phyloP scores from a whole-genome alignment of 2,888 invertebrate genomes.

The Drosophila neoperkinsi region DNA sequence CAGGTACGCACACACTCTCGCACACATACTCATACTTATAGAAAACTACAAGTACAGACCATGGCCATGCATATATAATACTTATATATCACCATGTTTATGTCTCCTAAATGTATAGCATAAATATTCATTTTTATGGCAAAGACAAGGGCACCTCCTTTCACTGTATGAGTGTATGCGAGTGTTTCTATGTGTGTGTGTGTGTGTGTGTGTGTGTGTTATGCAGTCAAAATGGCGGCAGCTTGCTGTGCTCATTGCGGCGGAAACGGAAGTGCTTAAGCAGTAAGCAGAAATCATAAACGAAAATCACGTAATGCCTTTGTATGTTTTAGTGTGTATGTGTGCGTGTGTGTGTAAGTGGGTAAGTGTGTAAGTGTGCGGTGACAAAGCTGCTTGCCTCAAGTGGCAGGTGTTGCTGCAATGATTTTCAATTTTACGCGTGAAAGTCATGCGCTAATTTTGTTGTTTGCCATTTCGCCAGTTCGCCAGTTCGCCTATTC shows the following conservation, averaged over 20 bases:
- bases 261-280: constrained; percentile 75
- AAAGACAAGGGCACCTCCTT: constrained; percentile 58
- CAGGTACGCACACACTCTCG: constrained; percentile 4
- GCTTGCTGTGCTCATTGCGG: constrained; percentile 60
- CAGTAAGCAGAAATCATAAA: constrained; percentile 80
- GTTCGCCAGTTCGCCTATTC: constrained; percentile 61
- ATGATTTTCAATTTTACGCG: constrained; percentile 80
- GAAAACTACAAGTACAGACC: constrained; percentile 29
- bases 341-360: constrained; percentile 9
- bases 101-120: constrained; percentile 67
- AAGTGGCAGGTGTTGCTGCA: constrained; percentile 80
- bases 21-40: constrained; percentile 17
- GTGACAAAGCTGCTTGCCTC: constrained; percentile 32
- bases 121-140: constrained; percentile 80
- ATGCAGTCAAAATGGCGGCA: constrained; percentile 63
- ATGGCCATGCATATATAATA: constrained; percentile 61
- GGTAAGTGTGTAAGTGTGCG: background rate
- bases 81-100: constrained; percentile 69
- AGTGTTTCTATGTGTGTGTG: background rate
- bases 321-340: constrained; percentile 22
- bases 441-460: constrained; percentile 80
- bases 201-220: constrained; percentile 22
- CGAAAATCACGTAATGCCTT: constrained; percentile 80
- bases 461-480: constrained; percentile 51
- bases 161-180: constrained; percentile 3